phyloP scores from a whole-genome alignment of 2,797 vertebrate species.

The Nasua narica region DNA sequence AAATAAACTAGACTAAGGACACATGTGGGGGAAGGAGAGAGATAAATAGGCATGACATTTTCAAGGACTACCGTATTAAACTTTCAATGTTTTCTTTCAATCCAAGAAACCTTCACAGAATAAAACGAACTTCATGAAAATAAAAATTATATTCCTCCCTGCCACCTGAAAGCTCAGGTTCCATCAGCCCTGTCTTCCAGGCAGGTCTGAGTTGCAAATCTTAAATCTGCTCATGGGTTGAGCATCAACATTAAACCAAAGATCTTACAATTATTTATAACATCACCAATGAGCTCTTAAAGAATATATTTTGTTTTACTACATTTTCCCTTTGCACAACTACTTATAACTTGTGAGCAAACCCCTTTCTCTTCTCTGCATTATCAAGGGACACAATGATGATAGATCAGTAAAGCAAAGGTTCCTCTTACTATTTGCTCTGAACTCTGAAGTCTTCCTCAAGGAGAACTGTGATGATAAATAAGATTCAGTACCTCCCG shows the following conservation, averaged over 20 bases:
- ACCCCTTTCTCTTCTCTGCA: not conserved
- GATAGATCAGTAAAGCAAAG: slow-evolving; percentile 11
- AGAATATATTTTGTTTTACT: not conserved
- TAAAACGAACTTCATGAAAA: slow-evolving; percentile 13
- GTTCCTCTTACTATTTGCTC: not conserved
- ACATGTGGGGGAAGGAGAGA: not conserved
- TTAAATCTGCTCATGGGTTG: not conserved
- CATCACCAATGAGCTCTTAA: not conserved
- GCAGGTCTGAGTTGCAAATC: not conserved
- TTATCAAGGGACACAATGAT: slow-evolving; percentile 6
- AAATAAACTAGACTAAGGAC: not conserved
- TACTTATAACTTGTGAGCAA: not conserved
- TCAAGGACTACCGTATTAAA: not conserved
- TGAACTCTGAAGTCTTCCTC: slow-evolving; percentile 13
- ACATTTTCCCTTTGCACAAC: not conserved
- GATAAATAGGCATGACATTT: not conserved
- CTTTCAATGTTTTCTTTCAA: not conserved
- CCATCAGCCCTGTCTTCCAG: not conserved
- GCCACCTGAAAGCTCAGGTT: not conserved
- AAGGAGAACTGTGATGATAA: not conserved
- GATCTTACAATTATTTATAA: not conserved
- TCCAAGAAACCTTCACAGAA: not conserved
- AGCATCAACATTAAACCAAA: not conserved
- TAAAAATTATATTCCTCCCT: not conserved
- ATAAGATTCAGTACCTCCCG: not conserved